Conservation (phyloP, 2,888 invertebrate genomes). For the Lasius platythorax region DNA sequence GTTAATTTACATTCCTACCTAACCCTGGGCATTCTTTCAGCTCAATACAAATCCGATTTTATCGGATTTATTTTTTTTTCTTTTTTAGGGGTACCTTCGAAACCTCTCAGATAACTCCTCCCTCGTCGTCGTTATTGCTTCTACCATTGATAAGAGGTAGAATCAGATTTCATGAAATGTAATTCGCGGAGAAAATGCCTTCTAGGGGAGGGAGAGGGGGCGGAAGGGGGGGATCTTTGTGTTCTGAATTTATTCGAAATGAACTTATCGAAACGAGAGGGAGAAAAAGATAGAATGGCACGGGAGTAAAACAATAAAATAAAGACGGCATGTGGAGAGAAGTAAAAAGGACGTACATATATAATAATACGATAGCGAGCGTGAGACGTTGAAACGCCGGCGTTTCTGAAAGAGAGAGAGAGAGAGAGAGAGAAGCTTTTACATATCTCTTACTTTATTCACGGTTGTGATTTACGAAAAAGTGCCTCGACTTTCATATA, state of each 20-base stretch:
- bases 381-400: not conserved
- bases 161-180: constrained; percentile 17
- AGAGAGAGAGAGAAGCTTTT: not conserved
- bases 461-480: constrained; percentile 5
- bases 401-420: not conserved
- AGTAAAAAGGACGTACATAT: not conserved
- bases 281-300: not conserved
- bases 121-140: constrained; percentile 18
- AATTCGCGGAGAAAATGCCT: not conserved
- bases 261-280: constrained; percentile 6
- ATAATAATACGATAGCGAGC: not conserved
- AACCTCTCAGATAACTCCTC: not conserved
- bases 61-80: constrained; percentile 43
- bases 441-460: not conserved
- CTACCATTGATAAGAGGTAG: not conserved
- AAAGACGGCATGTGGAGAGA: not conserved
- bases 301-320: not conserved
- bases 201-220: no score
- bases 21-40: constrained; percentile 35
- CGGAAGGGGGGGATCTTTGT: not conserved
- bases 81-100: not conserved
- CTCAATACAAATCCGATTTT: constrained; percentile 45
- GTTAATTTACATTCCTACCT: constrained; percentile 67
- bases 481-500: not conserved
- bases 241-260: constrained; percentile 9